These are phyloP conservation scores for Hippocampus kuda DNA, from an alignment of 2,797 vertebrate species.

Conservation along the genomic window DNA sequence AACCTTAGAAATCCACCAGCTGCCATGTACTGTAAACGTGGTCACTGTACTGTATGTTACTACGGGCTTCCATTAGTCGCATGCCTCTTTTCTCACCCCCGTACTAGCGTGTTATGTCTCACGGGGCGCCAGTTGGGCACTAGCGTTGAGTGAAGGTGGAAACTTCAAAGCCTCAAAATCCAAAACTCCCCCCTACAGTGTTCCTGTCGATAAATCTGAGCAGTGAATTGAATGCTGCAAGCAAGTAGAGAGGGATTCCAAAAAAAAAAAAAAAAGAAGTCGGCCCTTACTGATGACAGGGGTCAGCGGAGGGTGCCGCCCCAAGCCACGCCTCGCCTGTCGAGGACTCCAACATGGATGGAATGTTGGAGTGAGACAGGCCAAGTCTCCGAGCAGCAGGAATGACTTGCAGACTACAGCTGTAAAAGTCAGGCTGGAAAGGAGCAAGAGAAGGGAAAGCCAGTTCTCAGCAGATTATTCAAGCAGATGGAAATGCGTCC, in stretches of 20 bases:
- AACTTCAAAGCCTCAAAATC: not conserved
- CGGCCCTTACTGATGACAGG: conserved; percentile 38
- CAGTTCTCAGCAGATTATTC: conserved; percentile 13
- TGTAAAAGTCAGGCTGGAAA: conserved; percentile 1
- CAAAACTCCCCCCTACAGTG: not conserved
- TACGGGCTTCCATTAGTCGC: not conserved
- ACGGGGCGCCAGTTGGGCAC: not conserved
- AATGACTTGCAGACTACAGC: conserved; percentile 16
- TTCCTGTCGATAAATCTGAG: not conserved
- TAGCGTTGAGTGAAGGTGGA: not conserved
- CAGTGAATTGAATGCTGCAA: not conserved
- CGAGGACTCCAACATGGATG: conserved; percentile 26
- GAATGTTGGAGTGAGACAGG: conserved; percentile 32
- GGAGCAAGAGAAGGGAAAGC: conserved; percentile 2
- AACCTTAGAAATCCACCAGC: not conserved
- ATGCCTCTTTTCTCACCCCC: not conserved
- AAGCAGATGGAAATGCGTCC: conserved; percentile 22
- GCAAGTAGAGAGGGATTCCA: not conserved
- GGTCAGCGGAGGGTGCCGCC: conserved; percentile 32
- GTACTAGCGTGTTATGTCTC: not conserved
- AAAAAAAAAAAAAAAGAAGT: not conserved
- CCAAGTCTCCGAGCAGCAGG: conserved; percentile 13
- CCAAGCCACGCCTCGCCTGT: conserved; percentile 22
- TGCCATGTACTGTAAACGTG: not conserved
- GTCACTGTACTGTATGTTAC: not conserved